Evolutionary conservation across 2,113 vertebrate genomes (phyloP), one percentile per base, ranked within the genome.

Genomic region (Chaetodon auriga): DNA sequence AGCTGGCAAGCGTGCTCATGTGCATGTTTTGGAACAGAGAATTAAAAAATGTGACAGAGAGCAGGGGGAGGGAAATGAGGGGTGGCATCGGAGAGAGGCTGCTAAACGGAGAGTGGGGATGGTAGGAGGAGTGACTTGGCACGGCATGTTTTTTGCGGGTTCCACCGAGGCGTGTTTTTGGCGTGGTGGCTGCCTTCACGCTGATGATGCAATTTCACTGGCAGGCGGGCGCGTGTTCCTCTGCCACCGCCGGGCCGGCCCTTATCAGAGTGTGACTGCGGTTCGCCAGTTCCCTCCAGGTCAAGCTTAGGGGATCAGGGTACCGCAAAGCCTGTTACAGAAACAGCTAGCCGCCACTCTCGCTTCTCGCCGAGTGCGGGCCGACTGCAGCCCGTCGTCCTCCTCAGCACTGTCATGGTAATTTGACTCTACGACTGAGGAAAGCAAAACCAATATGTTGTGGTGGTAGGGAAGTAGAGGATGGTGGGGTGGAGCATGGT

Each of bases 141-240:
- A 81, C 18, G 8, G 78, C 35, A 36, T 88, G 49, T 72, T 74
- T 68, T 74, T 74, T 78, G 57, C 43, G 45, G 86, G 77, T 90
- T 86, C 55, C 78, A 80, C 84, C 25, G 48, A 78, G 88, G 53
- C 82, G 9, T 92, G 78, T 91, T 90, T 89, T 86, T 90, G 88
- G 87, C 71, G 10, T 69, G 78, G 77, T 75, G 78, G 81, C 75
- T 77, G 83, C 65, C 66, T 90, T 89, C 85, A 89, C 77, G 46
- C 86, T 89, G 76, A 86, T 92, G 91, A 93, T 89, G 91, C 86
- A 86, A 92, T 93, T 90, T 91, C 81, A 73, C 71, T 38, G 61
- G 35, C 69, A 72, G 61, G 55, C 72, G 14, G 30, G 73, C 41
- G 14, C 63, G 6, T 79, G 89, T 86, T 71, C 82, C 58, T 69